Evolutionary conservation across 2,113 vertebrate genomes (phyloP).

Genomic region (Pollachius pollachius): DNA sequence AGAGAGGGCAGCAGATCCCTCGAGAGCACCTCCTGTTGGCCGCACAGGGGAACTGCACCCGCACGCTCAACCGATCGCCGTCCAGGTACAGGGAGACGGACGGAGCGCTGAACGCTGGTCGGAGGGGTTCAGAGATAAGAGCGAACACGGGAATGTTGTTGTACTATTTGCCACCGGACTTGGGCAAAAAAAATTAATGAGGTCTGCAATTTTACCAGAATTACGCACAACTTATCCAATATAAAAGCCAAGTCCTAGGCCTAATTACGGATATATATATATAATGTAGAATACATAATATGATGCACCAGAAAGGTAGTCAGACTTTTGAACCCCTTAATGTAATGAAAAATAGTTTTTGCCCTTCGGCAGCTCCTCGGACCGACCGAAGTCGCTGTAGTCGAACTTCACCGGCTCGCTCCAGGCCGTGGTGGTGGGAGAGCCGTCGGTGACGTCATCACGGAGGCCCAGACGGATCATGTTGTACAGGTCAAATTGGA

Average conservation of each 20-base stretch:
- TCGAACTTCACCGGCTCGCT: conserved; percentile 34
- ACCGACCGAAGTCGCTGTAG: conserved; percentile 60
- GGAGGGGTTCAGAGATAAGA: neutral
- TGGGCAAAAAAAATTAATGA: no score
- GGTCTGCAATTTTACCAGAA: no score
- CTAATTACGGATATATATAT: no score
- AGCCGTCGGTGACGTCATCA: conserved; percentile 24
- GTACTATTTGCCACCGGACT: neutral
- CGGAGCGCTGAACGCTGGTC: conserved; percentile 60
- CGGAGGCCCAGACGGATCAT: conserved; percentile 53
- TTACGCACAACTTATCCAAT: no score
- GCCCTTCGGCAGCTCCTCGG: neutral
- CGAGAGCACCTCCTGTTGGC: conserved; percentile 53
- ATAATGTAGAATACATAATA: no score
- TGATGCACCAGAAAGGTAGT: no score
- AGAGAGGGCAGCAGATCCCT: conserved; percentile 48
- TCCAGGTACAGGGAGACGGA: conserved; percentile 48
- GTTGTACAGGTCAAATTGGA: conserved; percentile 46
- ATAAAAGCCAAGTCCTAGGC: no score
- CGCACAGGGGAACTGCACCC: conserved; percentile 62
- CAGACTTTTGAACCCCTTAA: neutral
- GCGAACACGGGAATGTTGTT: neutral
- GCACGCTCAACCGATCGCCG: conserved; percentile 41
- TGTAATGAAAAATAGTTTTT: neutral
- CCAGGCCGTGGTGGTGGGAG: conserved; percentile 31